A percentile compares a stretch with the other conserved stretches of the same genome.
Evolutionary conservation across 53 echinoderm and acorn worm genomes (phyloP).

Genomic region (Mesocentrotus franciscanus): DNA sequence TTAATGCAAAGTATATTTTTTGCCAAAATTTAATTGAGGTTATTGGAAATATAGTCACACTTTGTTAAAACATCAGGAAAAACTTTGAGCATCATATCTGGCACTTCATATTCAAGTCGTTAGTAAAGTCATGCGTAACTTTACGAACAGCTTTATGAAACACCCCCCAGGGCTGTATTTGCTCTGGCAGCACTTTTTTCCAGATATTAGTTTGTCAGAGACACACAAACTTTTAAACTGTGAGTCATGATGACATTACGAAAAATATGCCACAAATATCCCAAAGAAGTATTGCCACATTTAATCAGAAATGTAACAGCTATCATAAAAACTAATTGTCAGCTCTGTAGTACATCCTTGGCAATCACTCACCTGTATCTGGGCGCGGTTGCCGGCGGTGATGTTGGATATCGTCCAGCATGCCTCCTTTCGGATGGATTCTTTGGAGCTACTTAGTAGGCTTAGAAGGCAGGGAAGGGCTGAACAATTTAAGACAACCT

Average conservation of each 20-base stretch:
- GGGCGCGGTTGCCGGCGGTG: constrained; percentile 96
- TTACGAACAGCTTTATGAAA: no score
- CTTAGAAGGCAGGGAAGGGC: constrained; percentile 95
- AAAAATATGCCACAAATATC: not conserved
- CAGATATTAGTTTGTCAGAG: no score
- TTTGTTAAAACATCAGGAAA: no score
- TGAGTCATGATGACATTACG: not conserved
- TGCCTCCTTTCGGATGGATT: constrained; percentile 98
- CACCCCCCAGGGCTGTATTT: no score
- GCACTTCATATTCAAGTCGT: no score
- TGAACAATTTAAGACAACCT: constrained; percentile 94
- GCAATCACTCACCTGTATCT: constrained; percentile 84
- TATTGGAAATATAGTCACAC: no score
- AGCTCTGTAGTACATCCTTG: not conserved
- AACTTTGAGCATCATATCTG: no score
- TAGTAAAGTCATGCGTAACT: no score
- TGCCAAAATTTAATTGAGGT: no score
- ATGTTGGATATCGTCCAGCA: constrained; percentile 99
- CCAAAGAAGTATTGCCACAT: no score
- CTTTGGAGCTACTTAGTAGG: constrained; percentile 90
- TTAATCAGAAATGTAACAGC: not conserved
- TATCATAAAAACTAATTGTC: not conserved
- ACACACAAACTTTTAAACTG: not conserved
- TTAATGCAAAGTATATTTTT: no score
- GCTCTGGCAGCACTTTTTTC: no score